These are phyloP conservation scores for Hippocampus kuda DNA, from an alignment of 2,797 vertebrate genomes.

Conservation along the genomic window DNA sequence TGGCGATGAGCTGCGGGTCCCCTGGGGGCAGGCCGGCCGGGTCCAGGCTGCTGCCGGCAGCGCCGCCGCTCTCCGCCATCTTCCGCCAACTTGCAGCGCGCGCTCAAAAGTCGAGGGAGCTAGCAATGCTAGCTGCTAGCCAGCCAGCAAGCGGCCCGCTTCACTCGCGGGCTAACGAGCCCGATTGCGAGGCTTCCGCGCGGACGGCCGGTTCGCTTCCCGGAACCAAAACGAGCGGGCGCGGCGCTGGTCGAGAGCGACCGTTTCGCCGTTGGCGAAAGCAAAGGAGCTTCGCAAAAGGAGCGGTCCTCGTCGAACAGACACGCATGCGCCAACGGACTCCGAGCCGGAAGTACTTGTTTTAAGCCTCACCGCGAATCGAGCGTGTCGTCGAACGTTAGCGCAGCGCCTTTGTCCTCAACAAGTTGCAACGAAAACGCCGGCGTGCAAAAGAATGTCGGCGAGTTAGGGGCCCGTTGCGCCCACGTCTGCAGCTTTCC, in stretches of 20 bases:
- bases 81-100: neutral
- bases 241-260: neutral
- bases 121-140: neutral
- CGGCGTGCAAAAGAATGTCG: neutral
- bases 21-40: constrained; percentile 73
- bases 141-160: too few relatives aligned
- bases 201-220: neutral
- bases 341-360: constrained; percentile 39
- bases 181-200: neutral
- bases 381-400: constrained; percentile 3
- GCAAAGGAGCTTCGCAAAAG: constrained; percentile 14
- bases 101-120: too few relatives aligned
- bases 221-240: neutral
- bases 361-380: constrained; percentile 35
- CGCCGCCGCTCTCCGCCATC: constrained; percentile 62
- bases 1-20: constrained; percentile 86
- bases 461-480: neutral
- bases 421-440: neutral
- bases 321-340: constrained; percentile 25
- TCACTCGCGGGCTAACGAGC: neutral
- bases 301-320: neutral
- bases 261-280: too few relatives aligned
- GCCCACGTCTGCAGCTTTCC: neutral
- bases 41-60: constrained; percentile 13
- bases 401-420: neutral